Evolutionary conservation across 1,140 invertebrate species (phyloP).

Genomic region (Proctacanthus coquilletti): DNA sequence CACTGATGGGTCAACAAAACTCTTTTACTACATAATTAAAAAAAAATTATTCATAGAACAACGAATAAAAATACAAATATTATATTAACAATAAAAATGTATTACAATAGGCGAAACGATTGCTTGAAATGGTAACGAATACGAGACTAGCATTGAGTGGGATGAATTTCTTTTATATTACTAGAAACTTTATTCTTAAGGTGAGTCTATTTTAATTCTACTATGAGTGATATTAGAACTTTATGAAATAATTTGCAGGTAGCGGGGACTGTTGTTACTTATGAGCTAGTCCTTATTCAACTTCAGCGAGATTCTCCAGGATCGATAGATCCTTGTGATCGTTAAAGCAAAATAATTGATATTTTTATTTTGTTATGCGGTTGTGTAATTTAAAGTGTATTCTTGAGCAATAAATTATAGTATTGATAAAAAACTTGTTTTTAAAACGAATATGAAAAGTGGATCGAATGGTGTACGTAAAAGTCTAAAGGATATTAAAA

Average conservation of each 20-base stretch:
- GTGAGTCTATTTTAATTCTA: neutral
- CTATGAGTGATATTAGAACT: neutral
- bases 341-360: neutral
- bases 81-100: too few relatives aligned
- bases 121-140: neutral
- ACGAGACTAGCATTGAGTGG: neutral
- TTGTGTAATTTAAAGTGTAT: too few relatives aligned
- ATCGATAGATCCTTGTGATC: neutral
- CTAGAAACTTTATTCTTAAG: neutral
- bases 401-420: too few relatives aligned
- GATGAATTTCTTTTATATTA: neutral
- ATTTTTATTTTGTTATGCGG: too few relatives aligned
- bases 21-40: too few relatives aligned
- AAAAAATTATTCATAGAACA: too few relatives aligned
- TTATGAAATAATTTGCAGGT: neutral
- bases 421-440: too few relatives aligned
- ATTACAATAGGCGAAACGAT: neutral
- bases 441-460: too few relatives aligned
- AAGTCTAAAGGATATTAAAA: too few relatives aligned
- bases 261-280: neutral
- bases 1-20: too few relatives aligned
- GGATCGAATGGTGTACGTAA: too few relatives aligned
- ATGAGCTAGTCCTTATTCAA: neutral
- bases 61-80: too few relatives aligned
- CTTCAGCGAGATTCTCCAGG: neutral